These are phyloP conservation scores for Cyprinus carpio DNA, from an alignment of 2,113 vertebrate genomes.

Conservation along the genomic window DNA sequence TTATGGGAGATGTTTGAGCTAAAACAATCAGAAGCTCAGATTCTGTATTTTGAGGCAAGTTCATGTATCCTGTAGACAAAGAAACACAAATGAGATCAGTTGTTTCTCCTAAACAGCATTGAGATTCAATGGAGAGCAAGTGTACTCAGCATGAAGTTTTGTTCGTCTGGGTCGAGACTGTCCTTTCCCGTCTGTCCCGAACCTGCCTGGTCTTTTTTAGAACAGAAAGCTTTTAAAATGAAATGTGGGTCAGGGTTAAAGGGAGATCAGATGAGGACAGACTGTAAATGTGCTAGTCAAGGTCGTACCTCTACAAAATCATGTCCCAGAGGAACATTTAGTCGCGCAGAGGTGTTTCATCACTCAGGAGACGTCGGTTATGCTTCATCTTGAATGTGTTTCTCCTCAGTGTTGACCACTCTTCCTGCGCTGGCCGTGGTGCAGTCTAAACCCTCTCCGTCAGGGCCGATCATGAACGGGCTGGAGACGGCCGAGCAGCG, in stretches of 20 bases:
- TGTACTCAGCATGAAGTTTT: neutral
- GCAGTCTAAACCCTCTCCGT: slow-evolving; percentile 78
- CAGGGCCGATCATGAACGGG: slow-evolving; percentile 69
- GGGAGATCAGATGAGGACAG: neutral
- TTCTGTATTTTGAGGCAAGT: neutral
- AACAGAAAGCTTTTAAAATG: neutral
- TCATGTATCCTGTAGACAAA: neutral
- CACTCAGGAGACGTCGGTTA: neutral
- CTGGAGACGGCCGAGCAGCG: slow-evolving; percentile 82
- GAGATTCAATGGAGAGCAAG: neutral
- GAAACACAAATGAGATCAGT: neutral
- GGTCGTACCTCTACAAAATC: neutral
- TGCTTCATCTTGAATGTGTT: neutral
- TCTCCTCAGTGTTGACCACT: slow-evolving; percentile 79
- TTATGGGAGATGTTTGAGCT: neutral
- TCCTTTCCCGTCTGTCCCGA: neutral
- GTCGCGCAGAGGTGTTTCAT: neutral
- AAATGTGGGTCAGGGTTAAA: slow-evolving; percentile 39
- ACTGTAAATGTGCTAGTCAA: neutral
- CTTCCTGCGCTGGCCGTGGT: slow-evolving; percentile 85
- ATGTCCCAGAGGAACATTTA: neutral
- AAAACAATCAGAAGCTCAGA: neutral
- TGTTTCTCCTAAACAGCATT: neutral
- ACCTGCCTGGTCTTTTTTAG: neutral
- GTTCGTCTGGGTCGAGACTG: neutral